These are phyloP conservation scores for Drosophila neoperkinsi DNA, from an alignment of 2,888 invertebrate genomes.

Conservation along the genomic window DNA sequence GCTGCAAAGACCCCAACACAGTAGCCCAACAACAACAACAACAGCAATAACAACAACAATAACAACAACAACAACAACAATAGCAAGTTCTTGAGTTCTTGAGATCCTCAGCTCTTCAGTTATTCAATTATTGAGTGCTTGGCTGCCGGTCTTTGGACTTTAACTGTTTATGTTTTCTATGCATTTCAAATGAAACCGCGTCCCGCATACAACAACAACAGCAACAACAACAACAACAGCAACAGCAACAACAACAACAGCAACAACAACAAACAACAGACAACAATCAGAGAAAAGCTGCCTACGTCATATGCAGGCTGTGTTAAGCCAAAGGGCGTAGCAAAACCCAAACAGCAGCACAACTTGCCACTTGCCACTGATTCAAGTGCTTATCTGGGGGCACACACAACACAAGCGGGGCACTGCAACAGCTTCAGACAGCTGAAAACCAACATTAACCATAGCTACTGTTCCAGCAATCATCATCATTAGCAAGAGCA, in stretches of 20 bases:
- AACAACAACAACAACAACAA: not conserved
- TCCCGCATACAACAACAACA: constrained; percentile 6
- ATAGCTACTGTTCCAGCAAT: not conserved
- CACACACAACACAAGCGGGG: not conserved
- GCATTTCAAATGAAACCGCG: constrained; percentile 61
- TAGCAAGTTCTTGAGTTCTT: constrained; percentile 14
- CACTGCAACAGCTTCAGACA: not conserved
- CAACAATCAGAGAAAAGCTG: constrained; percentile 40
- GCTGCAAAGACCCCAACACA: constrained; percentile 24
- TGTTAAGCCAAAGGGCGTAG: constrained; percentile 23
- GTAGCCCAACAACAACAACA: constrained; percentile 11
- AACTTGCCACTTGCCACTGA: constrained; percentile 60
- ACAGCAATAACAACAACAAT: not conserved
- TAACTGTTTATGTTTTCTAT: constrained; percentile 45
- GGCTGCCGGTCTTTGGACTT: constrained; percentile 46
- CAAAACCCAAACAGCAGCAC: not conserved
- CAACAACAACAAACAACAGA: constrained; percentile 16
- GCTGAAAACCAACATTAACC: not conserved
- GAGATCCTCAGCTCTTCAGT: constrained; percentile 4
- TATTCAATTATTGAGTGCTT: constrained; percentile 21
- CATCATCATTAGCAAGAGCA: not conserved
- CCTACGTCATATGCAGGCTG: constrained; percentile 52
- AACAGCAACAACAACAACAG: constrained; percentile 15
- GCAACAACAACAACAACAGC: constrained; percentile 1
- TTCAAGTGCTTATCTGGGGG: constrained; percentile 36